Conservation (phyloP, 2,888 invertebrate genomes). For the Eustalomyia histrio region DNA sequence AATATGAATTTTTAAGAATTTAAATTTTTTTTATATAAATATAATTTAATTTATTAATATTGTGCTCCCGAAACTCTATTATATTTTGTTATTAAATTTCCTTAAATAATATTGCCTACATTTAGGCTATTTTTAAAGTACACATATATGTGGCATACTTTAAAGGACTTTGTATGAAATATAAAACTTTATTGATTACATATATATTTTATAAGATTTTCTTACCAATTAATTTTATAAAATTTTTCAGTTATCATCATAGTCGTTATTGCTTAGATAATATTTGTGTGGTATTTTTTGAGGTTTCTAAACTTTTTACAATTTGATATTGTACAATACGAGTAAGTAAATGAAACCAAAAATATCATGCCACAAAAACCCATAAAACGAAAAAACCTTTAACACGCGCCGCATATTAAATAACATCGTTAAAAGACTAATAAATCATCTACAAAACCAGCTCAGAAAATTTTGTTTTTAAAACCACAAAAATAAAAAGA, state of each 20-base stretch:
- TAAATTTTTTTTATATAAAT: too few species aligned
- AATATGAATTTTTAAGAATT: too few species aligned
- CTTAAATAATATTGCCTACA: neutral
- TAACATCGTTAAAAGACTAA: slow-evolving; percentile 40
- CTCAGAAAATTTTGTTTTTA: neutral
- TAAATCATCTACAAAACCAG: slow-evolving; percentile 29
- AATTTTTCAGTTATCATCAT: neutral
- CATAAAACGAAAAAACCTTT: slow-evolving; percentile 24
- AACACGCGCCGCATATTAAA: slow-evolving; percentile 48
- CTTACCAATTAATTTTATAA: slow-evolving; percentile 31
- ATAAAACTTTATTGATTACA: slow-evolving; percentile 34
- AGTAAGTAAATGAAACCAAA: slow-evolving; percentile 31
- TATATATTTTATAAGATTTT: slow-evolving; percentile 4
- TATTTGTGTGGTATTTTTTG: neutral
- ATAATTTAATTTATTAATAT: too few species aligned
- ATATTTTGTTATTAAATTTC: too few species aligned
- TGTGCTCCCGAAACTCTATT: too few species aligned
- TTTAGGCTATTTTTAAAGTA: neutral
- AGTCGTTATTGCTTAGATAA: neutral
- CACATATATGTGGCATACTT: neutral
- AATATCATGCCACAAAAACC: slow-evolving; percentile 30
- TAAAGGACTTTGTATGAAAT: neutral
- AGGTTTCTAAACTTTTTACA: slow-evolving; percentile 18
- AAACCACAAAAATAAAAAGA: neutral
- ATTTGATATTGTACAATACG: slow-evolving; percentile 11